These are phyloP conservation scores for Mirza zaza DNA, from an alignment of 2,113 vertebrate genomes.

Conservation along the genomic window DNA sequence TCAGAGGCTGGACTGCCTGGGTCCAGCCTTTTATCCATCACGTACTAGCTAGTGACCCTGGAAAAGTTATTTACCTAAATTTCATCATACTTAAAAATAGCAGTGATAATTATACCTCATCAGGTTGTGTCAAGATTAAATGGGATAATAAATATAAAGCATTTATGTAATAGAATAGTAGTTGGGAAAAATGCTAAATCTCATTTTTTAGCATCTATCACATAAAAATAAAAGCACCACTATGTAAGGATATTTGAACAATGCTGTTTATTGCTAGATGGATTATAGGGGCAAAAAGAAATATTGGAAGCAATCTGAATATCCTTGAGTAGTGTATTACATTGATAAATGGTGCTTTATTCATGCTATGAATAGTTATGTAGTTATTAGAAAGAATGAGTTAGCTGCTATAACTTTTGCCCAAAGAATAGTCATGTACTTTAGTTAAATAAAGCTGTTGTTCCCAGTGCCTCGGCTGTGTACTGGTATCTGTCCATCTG, in stretches of 20 bases:
- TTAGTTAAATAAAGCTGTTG: background rate
- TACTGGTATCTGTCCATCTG: too few species aligned
- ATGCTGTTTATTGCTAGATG: background rate
- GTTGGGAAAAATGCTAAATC: background rate
- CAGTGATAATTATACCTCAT: background rate
- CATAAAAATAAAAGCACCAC: background rate
- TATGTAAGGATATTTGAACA: background rate
- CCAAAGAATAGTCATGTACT: background rate
- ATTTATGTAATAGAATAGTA: background rate
- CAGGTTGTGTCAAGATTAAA: background rate
- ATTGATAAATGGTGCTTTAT: background rate
- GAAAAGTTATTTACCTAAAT: constrained; percentile 10
- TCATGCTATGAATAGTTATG: background rate
- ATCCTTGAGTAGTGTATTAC: background rate
- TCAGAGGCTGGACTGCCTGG: background rate
- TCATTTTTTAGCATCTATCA: background rate
- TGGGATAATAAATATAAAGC: background rate
- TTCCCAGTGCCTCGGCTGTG: too few species aligned
- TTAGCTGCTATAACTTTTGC: background rate
- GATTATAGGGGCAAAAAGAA: background rate
- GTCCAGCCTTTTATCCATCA: background rate
- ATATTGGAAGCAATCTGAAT: background rate
- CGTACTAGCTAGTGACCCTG: background rate
- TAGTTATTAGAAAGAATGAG: background rate
- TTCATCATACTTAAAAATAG: background rate